Base-by-base conservation (phyloP, 2,888 invertebrate genomes). In the Globia sparganii region DNA sequence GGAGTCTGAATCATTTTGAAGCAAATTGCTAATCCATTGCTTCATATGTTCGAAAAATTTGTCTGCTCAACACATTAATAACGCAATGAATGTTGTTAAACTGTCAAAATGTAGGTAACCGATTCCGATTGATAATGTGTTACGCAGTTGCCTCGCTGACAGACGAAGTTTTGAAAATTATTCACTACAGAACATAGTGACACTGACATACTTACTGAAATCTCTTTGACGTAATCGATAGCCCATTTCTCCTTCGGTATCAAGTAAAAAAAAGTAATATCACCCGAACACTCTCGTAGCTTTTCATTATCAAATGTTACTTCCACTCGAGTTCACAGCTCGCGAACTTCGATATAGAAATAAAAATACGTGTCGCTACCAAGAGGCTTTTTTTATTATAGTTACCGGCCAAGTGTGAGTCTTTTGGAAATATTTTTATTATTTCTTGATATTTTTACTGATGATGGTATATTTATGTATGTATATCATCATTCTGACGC, bases 301-400 rank as follows among this genome's bases (percentile, higher is more conserved):
- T 72, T 75, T 72, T 75, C 78, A 86, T 75, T 84, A 78, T 75
- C 65, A 69, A 83, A 69, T 84, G 86, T 84, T 84, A 82, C 81
- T 85, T 72, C 77, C 77, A 84, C 77, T 85, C 49, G 77, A 77
- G 75, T 84, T 84, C 80, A 66, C 79, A 64, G 67, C 80, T 80
- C 80, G 86, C 80, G 85, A 80, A 80, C 78, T 74, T 66, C 72
- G 72, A 79, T 84, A 70, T 58, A 80, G 49, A 82, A 71, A 80
- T 69, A 80, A 82, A 86, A 86, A 84, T 88, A 81, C 82, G 81
- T 82, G 75, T 71, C 77, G 46, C 28, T 43, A 25, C 68, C 71
- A 56, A 78, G 74, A 81, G 62, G 70, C 62, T 59, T 53, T 85
- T 86, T 83, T 68, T 69, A 31, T 83, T 81, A 82, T 87, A 84